These are phyloP conservation scores for Morone saxatilis DNA, from an alignment of 2,113 vertebrate species.

Conservation along the genomic window DNA sequence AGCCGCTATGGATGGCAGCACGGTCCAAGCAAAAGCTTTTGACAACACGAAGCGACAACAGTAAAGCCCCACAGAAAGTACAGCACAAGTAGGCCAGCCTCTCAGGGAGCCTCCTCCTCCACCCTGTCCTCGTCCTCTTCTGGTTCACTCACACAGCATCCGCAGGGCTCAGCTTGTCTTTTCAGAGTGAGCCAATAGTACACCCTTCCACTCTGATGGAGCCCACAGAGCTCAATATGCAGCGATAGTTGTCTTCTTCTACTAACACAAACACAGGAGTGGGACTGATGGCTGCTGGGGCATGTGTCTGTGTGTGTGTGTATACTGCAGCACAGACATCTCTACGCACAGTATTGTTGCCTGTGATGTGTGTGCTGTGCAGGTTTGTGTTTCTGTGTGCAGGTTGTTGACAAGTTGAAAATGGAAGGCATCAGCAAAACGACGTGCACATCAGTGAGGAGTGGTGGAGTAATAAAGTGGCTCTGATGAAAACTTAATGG, in stretches of 20 bases:
- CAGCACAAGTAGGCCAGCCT: constrained; percentile 64
- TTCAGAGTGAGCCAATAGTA: constrained; percentile 23
- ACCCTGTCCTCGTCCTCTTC: constrained; percentile 27
- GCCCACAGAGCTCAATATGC: constrained; percentile 15
- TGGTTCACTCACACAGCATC: constrained; percentile 40
- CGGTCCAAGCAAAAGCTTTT: constrained; percentile 46
- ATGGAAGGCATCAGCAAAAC: constrained; percentile 65
- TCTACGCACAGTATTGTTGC: neutral
- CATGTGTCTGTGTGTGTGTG: neutral
- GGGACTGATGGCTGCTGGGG: constrained; percentile 12
- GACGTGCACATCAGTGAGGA: constrained; percentile 84
- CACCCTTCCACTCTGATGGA: constrained; percentile 37
- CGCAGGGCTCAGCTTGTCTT: constrained; percentile 32
- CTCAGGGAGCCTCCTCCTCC: constrained; percentile 32
- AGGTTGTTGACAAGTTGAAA: constrained; percentile 58
- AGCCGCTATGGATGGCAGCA: constrained; percentile 25
- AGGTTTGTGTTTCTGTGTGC: constrained; percentile 24
- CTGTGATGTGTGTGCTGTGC: neutral
- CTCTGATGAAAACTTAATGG: constrained; percentile 90
- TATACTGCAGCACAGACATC: neutral
- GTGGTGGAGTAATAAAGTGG: constrained; percentile 78
- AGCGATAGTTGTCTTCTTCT: constrained; percentile 12
- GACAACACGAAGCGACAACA: constrained; percentile 57
- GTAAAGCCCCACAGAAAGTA: constrained; percentile 38
- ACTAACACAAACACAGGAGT: constrained; percentile 32